phyloP scores from a whole-genome alignment of 2,888 invertebrate species.

The Platynereis dumerilii region DNA sequence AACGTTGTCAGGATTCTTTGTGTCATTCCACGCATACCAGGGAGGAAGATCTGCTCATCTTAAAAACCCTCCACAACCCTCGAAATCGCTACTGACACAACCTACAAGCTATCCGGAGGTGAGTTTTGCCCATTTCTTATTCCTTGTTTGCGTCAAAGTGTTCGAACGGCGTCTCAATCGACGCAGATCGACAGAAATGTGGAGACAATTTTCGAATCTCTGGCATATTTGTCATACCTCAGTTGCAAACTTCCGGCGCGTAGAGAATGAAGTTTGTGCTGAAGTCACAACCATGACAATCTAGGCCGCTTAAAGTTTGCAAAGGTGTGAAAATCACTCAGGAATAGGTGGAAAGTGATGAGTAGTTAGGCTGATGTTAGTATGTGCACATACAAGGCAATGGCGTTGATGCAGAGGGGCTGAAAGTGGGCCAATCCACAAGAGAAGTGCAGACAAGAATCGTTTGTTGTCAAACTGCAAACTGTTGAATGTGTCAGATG shows the following conservation, averaged over 20 bases:
- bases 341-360: no score
- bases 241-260: conserved; percentile 58
- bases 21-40: conserved; percentile 96
- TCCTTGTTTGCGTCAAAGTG: conserved; percentile 26
- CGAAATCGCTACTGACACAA: not conserved
- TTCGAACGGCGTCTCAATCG: conserved; percentile 38
- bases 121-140: conserved; percentile 36
- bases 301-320: conserved; percentile 2
- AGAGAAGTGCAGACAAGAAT: no score
- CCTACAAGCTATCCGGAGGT: conserved; percentile 69
- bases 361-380: no score
- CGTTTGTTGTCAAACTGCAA: no score
- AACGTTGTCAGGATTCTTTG: conserved; percentile 97
- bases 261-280: conserved; percentile 13
- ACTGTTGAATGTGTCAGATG: no score
- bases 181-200: conserved; percentile 52
- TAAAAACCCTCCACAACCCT: conserved; percentile 2
- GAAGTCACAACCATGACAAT: no score
- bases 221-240: conserved; percentile 63
- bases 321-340: conserved; percentile 6
- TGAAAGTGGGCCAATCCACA: not conserved
- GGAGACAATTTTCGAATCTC: conserved; percentile 60
- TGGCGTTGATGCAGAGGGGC: not conserved
- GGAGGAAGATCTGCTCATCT: conserved; percentile 49
- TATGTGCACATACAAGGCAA: not conserved